These are phyloP conservation scores for Microtus richardsoni DNA, from an alignment of 2,113 vertebrate genomes.

Conservation along the genomic window DNA sequence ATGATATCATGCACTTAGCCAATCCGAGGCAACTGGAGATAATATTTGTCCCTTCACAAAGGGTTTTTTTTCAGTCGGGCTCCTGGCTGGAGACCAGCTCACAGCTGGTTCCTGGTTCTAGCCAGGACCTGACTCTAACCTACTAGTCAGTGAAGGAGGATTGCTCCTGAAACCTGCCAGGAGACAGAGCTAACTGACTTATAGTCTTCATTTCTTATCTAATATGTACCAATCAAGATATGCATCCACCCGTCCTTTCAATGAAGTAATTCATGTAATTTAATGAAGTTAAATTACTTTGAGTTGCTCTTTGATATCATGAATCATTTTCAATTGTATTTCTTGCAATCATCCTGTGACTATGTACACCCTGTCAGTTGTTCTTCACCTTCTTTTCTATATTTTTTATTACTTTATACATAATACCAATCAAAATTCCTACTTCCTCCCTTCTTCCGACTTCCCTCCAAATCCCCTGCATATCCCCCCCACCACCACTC, in stretches of 20 bases:
- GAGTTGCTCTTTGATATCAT: neutral
- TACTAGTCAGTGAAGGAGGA: no score
- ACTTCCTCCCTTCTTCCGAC: no score
- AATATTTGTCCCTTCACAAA: neutral
- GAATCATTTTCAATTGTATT: neutral
- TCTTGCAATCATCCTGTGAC: no score
- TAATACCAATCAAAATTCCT: no score
- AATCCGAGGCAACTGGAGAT: neutral
- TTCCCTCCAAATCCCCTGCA: no score
- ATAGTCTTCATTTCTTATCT: neutral
- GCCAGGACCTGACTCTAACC: neutral
- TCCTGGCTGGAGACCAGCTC: neutral
- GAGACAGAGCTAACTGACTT: neutral
- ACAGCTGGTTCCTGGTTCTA: neutral
- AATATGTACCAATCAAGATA: neutral
- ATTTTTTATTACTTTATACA: no score
- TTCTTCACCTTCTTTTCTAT: no score
- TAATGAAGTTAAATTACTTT: neutral
- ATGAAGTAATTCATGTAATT: neutral
- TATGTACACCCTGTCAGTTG: rapidly evolving
- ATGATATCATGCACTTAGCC: neutral
- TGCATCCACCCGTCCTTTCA: neutral
- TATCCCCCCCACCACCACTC: no score
- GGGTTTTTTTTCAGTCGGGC: neutral
- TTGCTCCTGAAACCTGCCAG: no score